These are phyloP conservation scores for Atta texana DNA, from an alignment of 1,140 invertebrate genomes.

Conservation along the genomic window DNA sequence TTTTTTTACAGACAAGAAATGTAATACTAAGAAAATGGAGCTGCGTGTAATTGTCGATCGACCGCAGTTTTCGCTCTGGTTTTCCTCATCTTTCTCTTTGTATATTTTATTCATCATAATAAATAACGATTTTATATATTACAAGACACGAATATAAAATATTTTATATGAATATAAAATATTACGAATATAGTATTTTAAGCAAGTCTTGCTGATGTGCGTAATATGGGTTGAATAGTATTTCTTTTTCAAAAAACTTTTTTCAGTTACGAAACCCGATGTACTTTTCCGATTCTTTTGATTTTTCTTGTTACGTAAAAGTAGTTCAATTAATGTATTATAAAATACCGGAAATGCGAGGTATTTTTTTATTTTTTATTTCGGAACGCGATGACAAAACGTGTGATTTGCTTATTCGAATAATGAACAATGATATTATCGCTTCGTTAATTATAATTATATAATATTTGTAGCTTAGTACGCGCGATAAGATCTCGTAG, in stretches of 20 bases:
- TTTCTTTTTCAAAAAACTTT: background rate
- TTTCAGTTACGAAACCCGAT: background rate
- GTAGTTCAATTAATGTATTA: constrained; percentile 4
- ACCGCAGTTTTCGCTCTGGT: background rate
- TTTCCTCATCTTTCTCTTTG: background rate
- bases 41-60: background rate
- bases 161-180: background rate
- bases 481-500: constrained; percentile 12
- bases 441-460: constrained; percentile 43
- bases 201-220: background rate
- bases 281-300: background rate
- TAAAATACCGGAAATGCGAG: background rate
- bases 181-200: too few species aligned
- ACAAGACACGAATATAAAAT: background rate
- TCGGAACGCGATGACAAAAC: background rate
- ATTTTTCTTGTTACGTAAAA: constrained; percentile 20
- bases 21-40: background rate
- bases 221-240: too few species aligned
- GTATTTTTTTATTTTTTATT: constrained; percentile 35
- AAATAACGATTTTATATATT: background rate
- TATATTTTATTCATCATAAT: background rate
- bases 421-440: constrained; percentile 43
- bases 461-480: constrained; percentile 19
- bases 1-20: background rate
- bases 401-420: background rate